Evolutionary conservation across 2,797 vertebrate species (phyloP), one percentile per base, ranked within the genome.

Genomic region (Alauda arvensis): DNA sequence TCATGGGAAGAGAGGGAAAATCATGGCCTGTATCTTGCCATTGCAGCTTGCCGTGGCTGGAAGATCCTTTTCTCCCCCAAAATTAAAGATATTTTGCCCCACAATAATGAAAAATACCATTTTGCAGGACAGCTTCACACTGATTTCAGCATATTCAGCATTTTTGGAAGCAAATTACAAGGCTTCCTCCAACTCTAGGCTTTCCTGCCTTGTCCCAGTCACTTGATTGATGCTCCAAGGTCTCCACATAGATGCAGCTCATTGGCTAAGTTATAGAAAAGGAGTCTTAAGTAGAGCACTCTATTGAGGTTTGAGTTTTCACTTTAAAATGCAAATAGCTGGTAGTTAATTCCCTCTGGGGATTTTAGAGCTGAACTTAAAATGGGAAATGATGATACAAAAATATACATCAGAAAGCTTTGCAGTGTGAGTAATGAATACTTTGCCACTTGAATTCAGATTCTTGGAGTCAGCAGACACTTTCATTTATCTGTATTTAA

Each of bases 311-410:
- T 91, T 88, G 80, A 79, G 42, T 83, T 84, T 91, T 92, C 45
- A 66, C 88, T 95, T 96, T 94, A 91, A 91, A 94, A 95, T 94
- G 93, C 89, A 95, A 96, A 95, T 87, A 49, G 42, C 8, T 94
- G 71, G 56, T 29, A 77, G 82, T 85, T 92, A 88, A 90, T 93
- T 91, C 90, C 84, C 89, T 80, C 82, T 79, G 18, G 93, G 80
- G 76, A 79, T 88, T 82, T 91, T 60, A 87, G 62, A 74, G 34
- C 78, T 77, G 91, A 82, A 90, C 92, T 90, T 92, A 56, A 91
- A 91, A 89, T 55, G 39, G 80, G 55, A 85, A 89, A 68, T 19
- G 57, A 90, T 76, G 85, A 81, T 65, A 86, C 37, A 61, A 90
- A 94, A 93, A 89, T 75, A 90, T 28, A 61, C 77, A 89, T 90